A percentile compares a stretch with the other conserved stretches of the same genome.
These are phyloP conservation scores for Apodemia duryi DNA, from an alignment of 2,888 invertebrate genomes.

Conservation along the genomic window DNA sequence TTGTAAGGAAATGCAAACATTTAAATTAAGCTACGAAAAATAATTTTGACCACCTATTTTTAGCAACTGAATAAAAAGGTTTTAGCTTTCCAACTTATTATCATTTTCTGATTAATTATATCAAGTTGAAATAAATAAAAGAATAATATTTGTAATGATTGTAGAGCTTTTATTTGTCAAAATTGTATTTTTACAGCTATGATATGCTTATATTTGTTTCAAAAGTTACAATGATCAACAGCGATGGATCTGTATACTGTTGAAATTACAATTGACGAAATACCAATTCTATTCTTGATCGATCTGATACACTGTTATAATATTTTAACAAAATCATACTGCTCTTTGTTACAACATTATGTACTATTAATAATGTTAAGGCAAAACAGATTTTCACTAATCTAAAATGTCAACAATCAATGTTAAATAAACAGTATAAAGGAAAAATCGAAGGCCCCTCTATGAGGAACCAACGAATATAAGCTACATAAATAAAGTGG, in stretches of 20 bases:
- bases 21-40: too few relatives aligned
- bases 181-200: constrained; percentile 93
- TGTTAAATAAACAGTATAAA: constrained; percentile 75
- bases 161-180: constrained; percentile 89
- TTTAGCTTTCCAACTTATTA: too few relatives aligned
- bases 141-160: constrained; percentile 67
- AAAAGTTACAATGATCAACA: constrained; percentile 81
- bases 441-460: constrained; percentile 51
- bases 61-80: too few relatives aligned
- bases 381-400: constrained; percentile 75
- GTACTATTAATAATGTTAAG: constrained; percentile 74
- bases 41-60: too few relatives aligned
- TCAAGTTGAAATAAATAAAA: constrained; percentile 43
- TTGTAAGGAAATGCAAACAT: too few relatives aligned
- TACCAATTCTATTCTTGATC: constrained; percentile 61
- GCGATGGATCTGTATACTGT: constrained; percentile 70
- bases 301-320: constrained; percentile 46
- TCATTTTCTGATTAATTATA: too few relatives aligned
- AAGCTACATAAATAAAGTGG: constrained; percentile 74
- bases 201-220: constrained; percentile 93
- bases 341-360: constrained; percentile 69
- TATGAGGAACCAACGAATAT: constrained; percentile 52
- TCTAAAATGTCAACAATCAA: constrained; percentile 77
- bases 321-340: constrained; percentile 68
- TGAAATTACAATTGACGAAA: constrained; percentile 69